Conservation (phyloP, 2,113 vertebrate genomes). For the Otocyon megalotis region DNA sequence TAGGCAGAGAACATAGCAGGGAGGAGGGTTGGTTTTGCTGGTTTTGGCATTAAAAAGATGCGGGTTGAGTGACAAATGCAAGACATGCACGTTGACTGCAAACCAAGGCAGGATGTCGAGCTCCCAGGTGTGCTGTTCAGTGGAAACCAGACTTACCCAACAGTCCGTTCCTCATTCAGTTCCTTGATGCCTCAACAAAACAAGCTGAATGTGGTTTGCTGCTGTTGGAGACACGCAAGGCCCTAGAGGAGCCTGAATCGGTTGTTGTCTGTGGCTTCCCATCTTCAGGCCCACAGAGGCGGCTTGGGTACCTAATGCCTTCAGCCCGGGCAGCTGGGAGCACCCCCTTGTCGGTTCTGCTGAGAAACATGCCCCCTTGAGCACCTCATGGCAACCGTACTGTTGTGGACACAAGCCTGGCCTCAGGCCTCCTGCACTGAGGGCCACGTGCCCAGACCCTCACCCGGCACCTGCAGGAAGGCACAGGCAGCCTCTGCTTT, state of each 20-base stretch:
- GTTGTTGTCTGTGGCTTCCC: background rate
- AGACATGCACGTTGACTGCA: background rate
- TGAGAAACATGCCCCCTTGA: background rate
- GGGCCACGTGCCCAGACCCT: background rate
- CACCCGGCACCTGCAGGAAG: background rate
- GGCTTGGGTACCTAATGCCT: background rate
- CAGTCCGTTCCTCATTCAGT: background rate
- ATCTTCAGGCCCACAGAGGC: background rate
- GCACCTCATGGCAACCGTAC: background rate
- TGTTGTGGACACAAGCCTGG: background rate
- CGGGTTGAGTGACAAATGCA: background rate
- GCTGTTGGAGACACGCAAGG: rapidly evolving
- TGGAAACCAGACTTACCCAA: background rate
- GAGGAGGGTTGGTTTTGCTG: background rate
- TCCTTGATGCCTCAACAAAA: background rate
- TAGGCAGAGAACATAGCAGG: background rate
- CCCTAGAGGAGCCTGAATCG: background rate
- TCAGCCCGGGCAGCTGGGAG: background rate
- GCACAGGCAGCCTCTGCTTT: background rate
- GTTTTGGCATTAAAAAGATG: background rate
- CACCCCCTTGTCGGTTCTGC: background rate
- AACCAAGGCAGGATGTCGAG: background rate
- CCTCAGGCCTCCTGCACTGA: background rate
- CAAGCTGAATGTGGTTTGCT: background rate
- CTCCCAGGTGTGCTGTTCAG: rapidly evolving